Base-by-base conservation (phyloP, 2,113 vertebrate genomes). In the Micronycteris hirsuta region DNA sequence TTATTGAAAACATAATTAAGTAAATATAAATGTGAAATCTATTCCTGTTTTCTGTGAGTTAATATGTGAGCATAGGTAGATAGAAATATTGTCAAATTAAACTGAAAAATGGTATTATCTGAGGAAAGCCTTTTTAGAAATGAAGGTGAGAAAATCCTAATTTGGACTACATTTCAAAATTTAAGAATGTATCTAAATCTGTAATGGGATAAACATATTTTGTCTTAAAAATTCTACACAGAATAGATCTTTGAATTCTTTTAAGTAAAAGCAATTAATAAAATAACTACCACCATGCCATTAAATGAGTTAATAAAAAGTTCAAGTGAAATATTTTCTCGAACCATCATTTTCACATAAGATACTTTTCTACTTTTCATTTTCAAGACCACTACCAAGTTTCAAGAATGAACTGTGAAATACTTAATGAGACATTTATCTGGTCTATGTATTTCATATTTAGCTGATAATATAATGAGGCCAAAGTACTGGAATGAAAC, bases 361-460 rank as follows among this genome's bases (percentile, higher is more conserved):
- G 97, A 97, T 47, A 54, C 86, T 97, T 92, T 92, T 90, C 90
- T 97, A 96, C 97, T 98, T 98, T 98, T 97, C 97, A 98, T 97
- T 91, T 98, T 95, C 97, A 96, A 95, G 97, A 96, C 95, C 95
- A 97, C 97, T 97, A 97, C 97, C 94, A 97, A 97, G 88, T 95
- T 97, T 91, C 95, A 61, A 94, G 97, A 96, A 98, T 43, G 96
- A 98, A 97, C 95, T 87, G 91, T 97, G 97, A 98, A 98, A 97
- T 71, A 97, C 97, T 98, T 98, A 98, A 98, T 98, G 98, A 98
- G 98, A 98, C 98, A 98, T 98, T 98, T 98, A 98, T 95, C 98
- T 97, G 97, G 96, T 94, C 98, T 98, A 97, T 97, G 98, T 96
- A 96, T 98, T 98, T 98, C 97, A 98, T 98, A 98, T 98, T 98